Conservation (phyloP, 2,888 invertebrate genomes). For the Ariolimax columbianus region DNA sequence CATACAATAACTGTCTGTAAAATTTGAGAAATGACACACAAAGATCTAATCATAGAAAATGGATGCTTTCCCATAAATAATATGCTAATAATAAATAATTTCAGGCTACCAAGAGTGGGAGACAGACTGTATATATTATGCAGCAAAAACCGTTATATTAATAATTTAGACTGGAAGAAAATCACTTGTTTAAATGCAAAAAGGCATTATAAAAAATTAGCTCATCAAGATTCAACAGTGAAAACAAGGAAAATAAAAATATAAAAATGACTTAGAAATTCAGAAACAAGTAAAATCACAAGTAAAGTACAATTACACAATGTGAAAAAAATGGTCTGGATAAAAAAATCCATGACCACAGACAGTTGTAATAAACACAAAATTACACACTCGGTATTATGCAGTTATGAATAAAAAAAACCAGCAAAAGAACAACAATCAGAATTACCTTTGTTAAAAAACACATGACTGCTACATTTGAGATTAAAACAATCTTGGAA, state of each 20-base stretch:
- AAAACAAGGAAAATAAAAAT: background rate
- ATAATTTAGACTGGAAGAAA: background rate
- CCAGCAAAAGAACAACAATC: background rate
- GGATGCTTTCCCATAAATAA: too few relatives aligned
- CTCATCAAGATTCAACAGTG: background rate
- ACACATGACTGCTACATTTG: too few relatives aligned
- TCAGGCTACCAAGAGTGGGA: background rate
- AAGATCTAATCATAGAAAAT: too few relatives aligned
- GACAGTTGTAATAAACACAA: slow-evolving; percentile 10
- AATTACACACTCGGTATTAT: slow-evolving; percentile 12
- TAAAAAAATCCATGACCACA: slow-evolving; percentile 12
- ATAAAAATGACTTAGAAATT: background rate
- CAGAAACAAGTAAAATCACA: background rate
- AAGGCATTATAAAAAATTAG: background rate
- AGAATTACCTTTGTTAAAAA: too few relatives aligned
- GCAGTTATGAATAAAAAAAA: background rate
- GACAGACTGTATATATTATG: background rate
- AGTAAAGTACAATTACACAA: background rate
- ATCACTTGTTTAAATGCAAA: background rate
- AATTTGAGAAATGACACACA: too few relatives aligned
- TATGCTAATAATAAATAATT: too few relatives aligned
- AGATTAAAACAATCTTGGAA: too few relatives aligned
- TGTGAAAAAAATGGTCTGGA: background rate
- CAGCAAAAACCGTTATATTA: background rate
- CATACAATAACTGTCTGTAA: too few relatives aligned